These are phyloP conservation scores for Argyrosomus japonicus DNA, from an alignment of 2,113 vertebrate species.

Conservation along the genomic window DNA sequence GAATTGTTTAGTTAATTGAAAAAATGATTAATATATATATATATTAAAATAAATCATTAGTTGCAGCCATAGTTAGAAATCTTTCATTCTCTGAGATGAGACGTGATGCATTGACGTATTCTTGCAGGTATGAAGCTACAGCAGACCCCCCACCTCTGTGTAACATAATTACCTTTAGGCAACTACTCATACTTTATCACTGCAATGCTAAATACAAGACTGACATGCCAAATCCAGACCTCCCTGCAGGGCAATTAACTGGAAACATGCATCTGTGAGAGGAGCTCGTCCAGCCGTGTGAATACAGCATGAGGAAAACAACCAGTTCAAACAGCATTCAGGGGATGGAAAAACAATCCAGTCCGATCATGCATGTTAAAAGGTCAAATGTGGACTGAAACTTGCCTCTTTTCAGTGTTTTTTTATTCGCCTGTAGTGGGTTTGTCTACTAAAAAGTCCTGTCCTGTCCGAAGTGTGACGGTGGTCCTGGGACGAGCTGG, in stretches of 20 bases:
- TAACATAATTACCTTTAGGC: not conserved
- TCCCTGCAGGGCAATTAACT: conserved; percentile 39
- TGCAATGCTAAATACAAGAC: conserved; percentile 58
- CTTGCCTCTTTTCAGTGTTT: conserved; percentile 75
- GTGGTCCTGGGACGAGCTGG: conserved; percentile 60
- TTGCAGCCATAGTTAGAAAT: not conserved
- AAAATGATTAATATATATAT: not conserved
- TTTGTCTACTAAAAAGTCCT: conserved; percentile 67
- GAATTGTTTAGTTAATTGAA: not conserved
- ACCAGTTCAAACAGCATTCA: conserved; percentile 39
- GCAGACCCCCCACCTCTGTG: not conserved
- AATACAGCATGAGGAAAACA: conserved; percentile 28
- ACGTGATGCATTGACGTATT: not conserved
- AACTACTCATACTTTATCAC: conserved; percentile 10
- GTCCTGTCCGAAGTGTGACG: conserved; percentile 71
- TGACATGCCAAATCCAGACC: conserved; percentile 54
- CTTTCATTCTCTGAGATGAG: not conserved
- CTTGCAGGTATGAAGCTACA: conserved; percentile 12
- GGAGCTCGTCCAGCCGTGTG: conserved; percentile 1
- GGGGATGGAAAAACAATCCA: conserved; percentile 37
- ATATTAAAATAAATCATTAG: not conserved
- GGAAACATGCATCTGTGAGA: conserved; percentile 61
- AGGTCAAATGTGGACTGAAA: conserved; percentile 63
- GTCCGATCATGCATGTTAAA: conserved; percentile 72
- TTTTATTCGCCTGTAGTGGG: conserved; percentile 51